These are phyloP conservation scores for Drosophila hamatofila DNA, from an alignment of 2,888 invertebrate species.

Conservation along the genomic window DNA sequence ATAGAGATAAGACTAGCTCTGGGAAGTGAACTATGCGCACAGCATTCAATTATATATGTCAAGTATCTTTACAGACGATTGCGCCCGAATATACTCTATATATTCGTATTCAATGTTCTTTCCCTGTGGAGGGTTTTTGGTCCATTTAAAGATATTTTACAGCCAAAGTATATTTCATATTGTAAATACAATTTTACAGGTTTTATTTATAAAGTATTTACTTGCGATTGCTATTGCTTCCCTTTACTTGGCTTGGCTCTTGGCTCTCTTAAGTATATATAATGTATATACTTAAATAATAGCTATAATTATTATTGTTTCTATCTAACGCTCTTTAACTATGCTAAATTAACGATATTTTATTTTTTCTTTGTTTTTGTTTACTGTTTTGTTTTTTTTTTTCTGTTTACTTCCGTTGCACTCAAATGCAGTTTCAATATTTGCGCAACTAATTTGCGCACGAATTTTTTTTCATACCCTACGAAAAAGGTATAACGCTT, in stretches of 20 bases:
- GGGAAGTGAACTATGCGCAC: conserved; percentile 6
- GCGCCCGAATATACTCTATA: neutral
- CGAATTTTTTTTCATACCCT: conserved; percentile 26
- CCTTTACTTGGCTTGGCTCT: neutral
- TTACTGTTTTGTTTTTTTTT: neutral
- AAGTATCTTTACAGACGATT: conserved; percentile 3
- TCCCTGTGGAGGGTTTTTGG: neutral
- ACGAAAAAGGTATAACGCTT: too few relatives aligned
- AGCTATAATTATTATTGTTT: neutral
- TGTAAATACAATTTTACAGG: too few relatives aligned
- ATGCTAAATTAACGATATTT: neutral
- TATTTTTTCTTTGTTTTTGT: conserved; percentile 4
- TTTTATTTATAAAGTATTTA: too few relatives aligned
- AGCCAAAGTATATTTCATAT: neutral
- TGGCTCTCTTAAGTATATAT: neutral
- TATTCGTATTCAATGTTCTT: neutral
- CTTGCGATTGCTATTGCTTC: too few relatives aligned
- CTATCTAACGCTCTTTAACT: conserved; percentile 9
- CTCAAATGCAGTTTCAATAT: conserved; percentile 66
- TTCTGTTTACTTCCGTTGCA: conserved; percentile 61
- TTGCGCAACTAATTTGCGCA: conserved; percentile 70
- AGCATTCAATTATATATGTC: conserved; percentile 23
- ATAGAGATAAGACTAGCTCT: conserved; percentile 38
- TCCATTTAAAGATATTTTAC: neutral
- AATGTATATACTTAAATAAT: neutral